A percentile compares a stretch with the other conserved stretches of the same genome.
phyloP scores from a whole-genome alignment of 2,113 vertebrate genomes.

The Hyaena hyaena region DNA sequence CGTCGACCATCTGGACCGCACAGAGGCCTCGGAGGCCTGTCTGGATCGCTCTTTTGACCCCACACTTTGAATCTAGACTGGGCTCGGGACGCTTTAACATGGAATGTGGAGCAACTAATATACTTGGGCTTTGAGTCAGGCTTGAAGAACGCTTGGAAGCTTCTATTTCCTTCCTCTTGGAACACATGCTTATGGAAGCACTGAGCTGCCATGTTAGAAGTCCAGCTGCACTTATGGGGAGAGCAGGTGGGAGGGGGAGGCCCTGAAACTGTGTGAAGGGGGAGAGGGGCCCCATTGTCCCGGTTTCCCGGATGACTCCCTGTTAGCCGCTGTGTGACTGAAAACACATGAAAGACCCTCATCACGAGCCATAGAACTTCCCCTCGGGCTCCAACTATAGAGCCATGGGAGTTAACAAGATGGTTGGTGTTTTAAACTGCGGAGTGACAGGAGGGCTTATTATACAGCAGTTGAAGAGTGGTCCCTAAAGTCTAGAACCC shows the following conservation, averaged over 20 bases:
- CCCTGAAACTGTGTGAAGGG: not conserved
- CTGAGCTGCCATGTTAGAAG: not conserved
- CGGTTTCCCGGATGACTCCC: not conserved
- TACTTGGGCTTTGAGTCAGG: not conserved
- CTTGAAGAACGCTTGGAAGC: not conserved
- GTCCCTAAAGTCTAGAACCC: fast-evolving
- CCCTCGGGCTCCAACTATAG: not conserved
- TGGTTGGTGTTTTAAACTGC: fast-evolving
- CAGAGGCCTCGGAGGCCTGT: not conserved
- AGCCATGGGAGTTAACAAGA: fast-evolving
- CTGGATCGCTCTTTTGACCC: not conserved
- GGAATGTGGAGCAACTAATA: not conserved
- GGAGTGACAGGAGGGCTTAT: not conserved
- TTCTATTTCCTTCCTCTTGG: not conserved
- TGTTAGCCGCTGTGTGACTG: not conserved
- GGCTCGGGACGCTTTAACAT: too few species aligned
- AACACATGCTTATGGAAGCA: not conserved
- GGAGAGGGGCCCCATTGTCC: too few species aligned
- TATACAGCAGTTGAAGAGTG: not conserved
- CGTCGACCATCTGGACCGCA: not conserved
- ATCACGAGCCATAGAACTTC: not conserved
- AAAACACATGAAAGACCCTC: not conserved
- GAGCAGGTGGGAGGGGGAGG: not conserved
- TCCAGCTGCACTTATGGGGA: not conserved
- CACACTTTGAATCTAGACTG: not conserved